Conservation (phyloP, 2,113 vertebrate genomes). For the Nothobranchius furzeri region DNA sequence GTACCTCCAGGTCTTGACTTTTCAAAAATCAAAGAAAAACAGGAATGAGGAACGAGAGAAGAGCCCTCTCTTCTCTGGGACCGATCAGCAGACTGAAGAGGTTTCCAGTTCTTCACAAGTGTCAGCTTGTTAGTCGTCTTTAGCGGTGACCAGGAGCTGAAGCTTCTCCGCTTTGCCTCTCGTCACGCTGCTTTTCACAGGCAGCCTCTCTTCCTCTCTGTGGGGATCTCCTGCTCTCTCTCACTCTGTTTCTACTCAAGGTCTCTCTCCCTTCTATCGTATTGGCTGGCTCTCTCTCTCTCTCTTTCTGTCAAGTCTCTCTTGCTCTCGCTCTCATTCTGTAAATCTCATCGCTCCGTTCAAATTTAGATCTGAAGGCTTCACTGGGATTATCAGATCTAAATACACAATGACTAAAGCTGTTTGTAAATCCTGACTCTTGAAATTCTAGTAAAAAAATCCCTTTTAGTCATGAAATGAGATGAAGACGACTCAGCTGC, state of each 20-base stretch:
- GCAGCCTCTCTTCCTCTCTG: constrained; percentile 31
- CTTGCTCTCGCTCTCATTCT: constrained; percentile 5
- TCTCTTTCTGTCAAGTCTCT: background rate
- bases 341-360: background rate
- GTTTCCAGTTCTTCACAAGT: constrained; percentile 9
- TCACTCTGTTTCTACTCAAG: background rate
- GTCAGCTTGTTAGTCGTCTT: constrained; percentile 32
- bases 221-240: constrained; percentile 21
- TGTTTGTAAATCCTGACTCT: background rate
- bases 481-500: too few species aligned
- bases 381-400: background rate
- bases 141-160: constrained; percentile 25
- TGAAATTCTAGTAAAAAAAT: background rate
- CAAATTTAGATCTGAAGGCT: background rate
- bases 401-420: background rate
- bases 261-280: background rate
- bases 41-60: background rate
- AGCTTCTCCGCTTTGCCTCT: constrained; percentile 26
- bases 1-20: constrained; percentile 15
- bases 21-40: background rate
- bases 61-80: background rate
- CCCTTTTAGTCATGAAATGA: too few species aligned
- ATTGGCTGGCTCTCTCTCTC: constrained; percentile 11
- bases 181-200: constrained; percentile 22
- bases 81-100: constrained; percentile 5